Evolutionary conservation across 1,140 invertebrate genomes (phyloP), one percentile per base, ranked within the genome.

Genomic region (Drosophila pandora): DNA sequence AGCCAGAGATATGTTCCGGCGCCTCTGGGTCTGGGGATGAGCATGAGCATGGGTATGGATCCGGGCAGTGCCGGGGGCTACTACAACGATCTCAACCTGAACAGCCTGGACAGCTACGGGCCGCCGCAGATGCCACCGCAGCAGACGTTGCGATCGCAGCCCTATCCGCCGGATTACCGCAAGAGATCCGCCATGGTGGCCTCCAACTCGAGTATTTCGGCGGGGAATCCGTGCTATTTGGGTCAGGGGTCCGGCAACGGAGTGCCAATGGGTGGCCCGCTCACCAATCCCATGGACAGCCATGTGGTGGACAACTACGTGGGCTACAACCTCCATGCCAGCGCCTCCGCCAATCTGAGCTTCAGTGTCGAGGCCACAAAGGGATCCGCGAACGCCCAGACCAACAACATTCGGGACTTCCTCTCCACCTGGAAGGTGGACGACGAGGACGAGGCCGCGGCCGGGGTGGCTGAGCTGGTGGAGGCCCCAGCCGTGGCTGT

Each of bases 381-480:
- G n/a, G 45, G 28, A 3, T 8, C 41, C 21, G 47, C 67, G 22
- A 78, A 68, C 12, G 63, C 81, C 12, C 87, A 82, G 25, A 89
- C 78, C 39, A 79, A 79, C 13, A 91, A 83, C 30, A 75, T 92
- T 39, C 79, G 91, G 0, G 91, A 92, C 57, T 92, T 91, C 45
- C 63, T 92, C 2, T 54, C 91, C 41, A 91, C 83, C 22, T 92
- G 91, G 91, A 92, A 92, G 58, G 91, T 91, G 25, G 91, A 90
- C 23, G 91, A 92, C 52, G 91, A 92, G 52, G 91, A 90, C 37
- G 59, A 57, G 22, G 56, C 60, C 1, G 21, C 45, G 5, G 45
- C 49, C 23, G 70, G 41, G 0, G 3, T 59, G 5, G 41, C 17
- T 10, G 41, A 17, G 0, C 53, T 69, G 25, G 8, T 65, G 8